These are phyloP conservation scores for Clinocottus analis DNA, from an alignment of 2,113 vertebrate species.

Conservation along the genomic window DNA sequence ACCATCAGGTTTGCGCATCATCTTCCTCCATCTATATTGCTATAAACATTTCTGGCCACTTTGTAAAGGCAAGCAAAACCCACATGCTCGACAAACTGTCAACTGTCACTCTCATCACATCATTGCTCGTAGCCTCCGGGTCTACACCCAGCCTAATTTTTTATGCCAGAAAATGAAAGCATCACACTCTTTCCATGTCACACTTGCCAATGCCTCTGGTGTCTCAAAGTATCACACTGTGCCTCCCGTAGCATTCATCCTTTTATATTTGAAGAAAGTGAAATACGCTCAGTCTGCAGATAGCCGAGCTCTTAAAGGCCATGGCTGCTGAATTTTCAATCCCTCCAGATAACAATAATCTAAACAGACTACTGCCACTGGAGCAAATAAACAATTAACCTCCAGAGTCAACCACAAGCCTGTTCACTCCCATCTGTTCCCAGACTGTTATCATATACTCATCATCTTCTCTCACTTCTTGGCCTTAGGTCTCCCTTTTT, in stretches of 20 bases:
- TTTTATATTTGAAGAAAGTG: constrained; percentile 58
- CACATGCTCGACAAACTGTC: constrained; percentile 49
- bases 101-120: constrained; percentile 59
- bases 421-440: constrained; percentile 66
- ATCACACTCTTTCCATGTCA: constrained; percentile 53
- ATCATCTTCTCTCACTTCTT: constrained; percentile 48
- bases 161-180: constrained; percentile 42
- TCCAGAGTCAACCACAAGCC: constrained; percentile 62
- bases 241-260: constrained; percentile 56
- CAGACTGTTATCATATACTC: constrained; percentile 50
- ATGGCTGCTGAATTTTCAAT: constrained; percentile 53
- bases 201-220: constrained; percentile 55
- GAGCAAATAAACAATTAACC: constrained; percentile 82
- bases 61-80: constrained; percentile 42
- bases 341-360: constrained; percentile 74
- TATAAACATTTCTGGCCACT: constrained; percentile 6
- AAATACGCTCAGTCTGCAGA: constrained; percentile 53
- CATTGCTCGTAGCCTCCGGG: constrained; percentile 39
- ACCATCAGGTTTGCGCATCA: constrained; percentile 1
- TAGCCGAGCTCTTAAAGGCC: constrained; percentile 53
- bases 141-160: constrained; percentile 33
- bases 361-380: constrained; percentile 68
- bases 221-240: constrained; percentile 53
- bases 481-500: constrained; percentile 19
- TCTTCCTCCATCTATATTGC: not conserved